A percentile compares a stretch with the other conserved stretches of the same genome.
These are phyloP conservation scores for Melanostoma mellinum DNA, from an alignment of 2,888 invertebrate genomes.

Conservation along the genomic window DNA sequence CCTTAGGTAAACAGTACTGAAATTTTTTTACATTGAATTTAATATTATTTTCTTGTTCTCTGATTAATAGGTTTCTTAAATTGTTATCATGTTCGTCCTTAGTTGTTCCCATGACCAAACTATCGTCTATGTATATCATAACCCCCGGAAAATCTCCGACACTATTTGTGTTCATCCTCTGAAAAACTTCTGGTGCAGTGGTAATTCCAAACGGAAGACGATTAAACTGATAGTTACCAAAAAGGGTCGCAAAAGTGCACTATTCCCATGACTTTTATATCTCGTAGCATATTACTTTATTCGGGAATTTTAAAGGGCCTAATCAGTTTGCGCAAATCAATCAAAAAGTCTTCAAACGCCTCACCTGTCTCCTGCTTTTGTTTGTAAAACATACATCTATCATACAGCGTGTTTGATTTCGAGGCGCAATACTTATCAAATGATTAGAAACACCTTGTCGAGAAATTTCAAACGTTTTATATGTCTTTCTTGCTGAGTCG, in stretches of 20 bases:
- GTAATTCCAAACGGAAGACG: slow-evolving; percentile 1
- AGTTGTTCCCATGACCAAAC: too few relatives aligned
- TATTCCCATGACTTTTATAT: background rate
- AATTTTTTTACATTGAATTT: too few relatives aligned
- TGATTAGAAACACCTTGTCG: background rate
- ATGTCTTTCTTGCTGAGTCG: background rate
- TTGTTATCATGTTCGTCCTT: too few relatives aligned
- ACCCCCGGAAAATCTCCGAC: slow-evolving; percentile 1
- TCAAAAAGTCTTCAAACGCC: slow-evolving; percentile 10
- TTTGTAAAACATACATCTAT: background rate
- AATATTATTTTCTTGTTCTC: too few relatives aligned
- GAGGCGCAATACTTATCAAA: slow-evolving; percentile 4
- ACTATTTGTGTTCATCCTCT: background rate
- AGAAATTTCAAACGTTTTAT: slow-evolving; percentile 1
- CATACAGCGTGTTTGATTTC: slow-evolving; percentile 1
- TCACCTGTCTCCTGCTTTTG: background rate
- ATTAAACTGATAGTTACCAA: slow-evolving; percentile 9
- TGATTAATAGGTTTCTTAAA: too few relatives aligned
- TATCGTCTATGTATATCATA: background rate
- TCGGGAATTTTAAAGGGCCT: background rate
- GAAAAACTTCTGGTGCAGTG: background rate
- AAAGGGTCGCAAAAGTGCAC: slow-evolving; percentile 1
- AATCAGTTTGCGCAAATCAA: background rate
- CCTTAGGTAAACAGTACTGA: background rate
- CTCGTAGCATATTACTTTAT: background rate